phyloP scores from a whole-genome alignment of 2,113 vertebrate genomes.

The Trachemys scripta region DNA sequence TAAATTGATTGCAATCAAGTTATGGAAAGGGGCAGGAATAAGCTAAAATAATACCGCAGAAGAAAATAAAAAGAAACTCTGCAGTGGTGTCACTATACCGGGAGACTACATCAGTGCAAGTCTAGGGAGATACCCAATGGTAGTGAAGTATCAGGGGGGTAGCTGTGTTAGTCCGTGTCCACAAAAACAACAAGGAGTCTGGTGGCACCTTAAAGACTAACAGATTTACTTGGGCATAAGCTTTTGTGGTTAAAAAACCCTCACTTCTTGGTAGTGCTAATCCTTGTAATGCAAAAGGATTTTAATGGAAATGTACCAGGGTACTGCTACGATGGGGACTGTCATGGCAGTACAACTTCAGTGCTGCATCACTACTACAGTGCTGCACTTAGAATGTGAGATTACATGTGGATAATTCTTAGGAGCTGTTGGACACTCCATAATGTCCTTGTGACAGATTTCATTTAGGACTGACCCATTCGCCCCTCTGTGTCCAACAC shows the following conservation, averaged over 20 bases:
- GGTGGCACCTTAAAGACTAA: too few species aligned
- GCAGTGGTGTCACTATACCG: not conserved
- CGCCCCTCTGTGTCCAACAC: not conserved
- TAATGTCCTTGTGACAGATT: not conserved
- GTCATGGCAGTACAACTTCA: not conserved
- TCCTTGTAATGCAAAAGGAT: too few species aligned
- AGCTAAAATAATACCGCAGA: not conserved
- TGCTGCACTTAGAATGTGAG: not conserved
- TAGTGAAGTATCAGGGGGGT: too few species aligned
- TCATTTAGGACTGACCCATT: not conserved
- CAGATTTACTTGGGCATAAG: too few species aligned
- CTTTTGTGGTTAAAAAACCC: too few species aligned
- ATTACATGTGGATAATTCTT: rapidly evolving
- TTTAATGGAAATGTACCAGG: not conserved
- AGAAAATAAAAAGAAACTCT: not conserved
- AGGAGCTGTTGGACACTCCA: not conserved
- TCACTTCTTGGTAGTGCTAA: too few species aligned
- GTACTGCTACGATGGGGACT: rapidly evolving
- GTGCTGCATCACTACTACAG: not conserved
- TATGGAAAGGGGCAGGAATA: not conserved
- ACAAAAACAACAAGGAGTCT: too few species aligned
- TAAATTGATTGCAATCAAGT: not conserved
- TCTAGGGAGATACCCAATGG: not conserved
- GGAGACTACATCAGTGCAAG: not conserved
- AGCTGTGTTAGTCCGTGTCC: too few species aligned